Evolutionary conservation across 2,797 vertebrate species (phyloP).

Genomic region (Oophaga sylvatica): DNA sequence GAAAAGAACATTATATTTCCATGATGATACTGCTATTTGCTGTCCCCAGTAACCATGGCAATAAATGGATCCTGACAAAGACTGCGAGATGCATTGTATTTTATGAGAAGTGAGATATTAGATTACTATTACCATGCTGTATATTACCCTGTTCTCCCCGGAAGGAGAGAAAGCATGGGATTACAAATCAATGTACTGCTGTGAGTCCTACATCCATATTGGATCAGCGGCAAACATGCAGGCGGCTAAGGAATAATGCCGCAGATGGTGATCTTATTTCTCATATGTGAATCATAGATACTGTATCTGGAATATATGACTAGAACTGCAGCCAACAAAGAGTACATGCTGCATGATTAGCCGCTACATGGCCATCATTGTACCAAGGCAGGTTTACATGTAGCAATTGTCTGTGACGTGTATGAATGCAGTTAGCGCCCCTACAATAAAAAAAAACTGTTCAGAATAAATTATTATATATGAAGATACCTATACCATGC

Average conservation of each 20-base stretch:
- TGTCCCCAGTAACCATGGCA: constrained; percentile 37
- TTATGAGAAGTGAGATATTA: neutral
- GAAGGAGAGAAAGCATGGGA: neutral
- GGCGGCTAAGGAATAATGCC: neutral
- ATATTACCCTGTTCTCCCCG: neutral
- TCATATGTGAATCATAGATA: neutral
- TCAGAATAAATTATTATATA: neutral
- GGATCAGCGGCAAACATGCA: neutral
- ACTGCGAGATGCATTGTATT: constrained; percentile 14
- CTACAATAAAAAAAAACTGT: neutral
- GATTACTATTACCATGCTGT: neutral
- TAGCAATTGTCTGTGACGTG: neutral
- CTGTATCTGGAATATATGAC: neutral
- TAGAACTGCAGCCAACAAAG: neutral
- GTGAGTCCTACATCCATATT: neutral
- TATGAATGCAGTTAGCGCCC: neutral
- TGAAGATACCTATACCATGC: neutral
- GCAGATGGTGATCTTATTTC: neutral
- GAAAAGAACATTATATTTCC: constrained; percentile 9
- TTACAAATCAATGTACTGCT: neutral
- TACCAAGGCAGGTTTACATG: neutral
- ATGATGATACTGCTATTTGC: neutral
- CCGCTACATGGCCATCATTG: neutral
- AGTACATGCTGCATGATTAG: too few species aligned
- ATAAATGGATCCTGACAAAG: constrained; percentile 31